Conservation (phyloP, 2,888 invertebrate genomes). For the Cryptus viduatorius region DNA sequence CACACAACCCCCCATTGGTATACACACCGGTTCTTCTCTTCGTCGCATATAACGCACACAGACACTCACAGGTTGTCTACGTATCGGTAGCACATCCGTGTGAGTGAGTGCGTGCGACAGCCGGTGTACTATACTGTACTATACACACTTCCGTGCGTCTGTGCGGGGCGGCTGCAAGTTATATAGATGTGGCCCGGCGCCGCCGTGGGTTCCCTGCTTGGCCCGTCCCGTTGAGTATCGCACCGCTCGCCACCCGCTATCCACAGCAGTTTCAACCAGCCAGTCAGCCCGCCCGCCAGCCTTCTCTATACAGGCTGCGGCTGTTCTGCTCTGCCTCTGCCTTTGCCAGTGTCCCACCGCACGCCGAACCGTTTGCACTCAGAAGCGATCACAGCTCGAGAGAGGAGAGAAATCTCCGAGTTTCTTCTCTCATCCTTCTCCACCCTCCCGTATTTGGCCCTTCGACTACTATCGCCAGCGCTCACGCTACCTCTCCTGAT, state of each 20-base stretch:
- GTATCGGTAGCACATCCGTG: slow-evolving; percentile 41
- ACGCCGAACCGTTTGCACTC: slow-evolving; percentile 84
- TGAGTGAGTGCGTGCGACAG: slow-evolving; percentile 61
- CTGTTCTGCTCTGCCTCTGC: slow-evolving; percentile 71
- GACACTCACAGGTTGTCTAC: slow-evolving; percentile 14
- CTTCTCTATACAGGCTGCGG: slow-evolving; percentile 63
- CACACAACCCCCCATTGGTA: slow-evolving; percentile 53
- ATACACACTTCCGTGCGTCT: slow-evolving; percentile 52
- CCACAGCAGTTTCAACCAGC: slow-evolving; percentile 73
- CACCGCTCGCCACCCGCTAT: slow-evolving; percentile 75
- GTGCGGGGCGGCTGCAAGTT: slow-evolving; percentile 65
- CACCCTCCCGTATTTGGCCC: background rate
- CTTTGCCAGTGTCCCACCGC: slow-evolving; percentile 84
- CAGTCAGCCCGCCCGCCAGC: slow-evolving; percentile 54
- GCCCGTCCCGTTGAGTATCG: slow-evolving; percentile 81
- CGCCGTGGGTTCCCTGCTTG: slow-evolving; percentile 67
- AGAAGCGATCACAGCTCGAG: slow-evolving; percentile 78
- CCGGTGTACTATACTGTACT: slow-evolving; percentile 24
- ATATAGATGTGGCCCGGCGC: slow-evolving; percentile 67
- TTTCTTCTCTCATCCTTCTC: background rate
- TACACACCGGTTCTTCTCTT: slow-evolving; percentile 61
- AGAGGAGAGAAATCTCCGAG: slow-evolving; percentile 2
- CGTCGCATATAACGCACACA: slow-evolving; percentile 2
- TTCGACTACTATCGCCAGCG: slow-evolving; percentile 63
- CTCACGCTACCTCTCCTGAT: slow-evolving; percentile 35